Conservation (phyloP, 2,888 invertebrate genomes). For the Hypercompe scribonia region DNA sequence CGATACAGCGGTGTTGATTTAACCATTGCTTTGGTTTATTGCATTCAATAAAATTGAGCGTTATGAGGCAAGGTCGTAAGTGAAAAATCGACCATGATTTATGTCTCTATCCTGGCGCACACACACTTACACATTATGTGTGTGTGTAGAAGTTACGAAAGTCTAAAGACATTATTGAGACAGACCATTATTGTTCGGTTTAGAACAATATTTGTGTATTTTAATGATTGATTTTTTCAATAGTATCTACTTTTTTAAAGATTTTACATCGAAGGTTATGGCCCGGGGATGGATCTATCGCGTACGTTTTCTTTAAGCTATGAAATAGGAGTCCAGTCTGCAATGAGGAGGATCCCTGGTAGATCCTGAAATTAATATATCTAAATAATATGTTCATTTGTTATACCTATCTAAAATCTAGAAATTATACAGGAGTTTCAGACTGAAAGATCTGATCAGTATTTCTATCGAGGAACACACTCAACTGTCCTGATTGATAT, state of each 20-base stretch:
- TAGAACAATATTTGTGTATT: constrained; percentile 22
- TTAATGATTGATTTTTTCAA: constrained; percentile 11
- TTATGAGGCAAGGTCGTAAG: constrained; percentile 86
- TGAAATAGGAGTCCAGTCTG: no score
- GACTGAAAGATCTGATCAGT: not conserved
- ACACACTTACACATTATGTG: no score
- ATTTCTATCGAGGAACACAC: not conserved
- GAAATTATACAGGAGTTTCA: not conserved
- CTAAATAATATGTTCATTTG: no score
- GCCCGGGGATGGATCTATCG: no score
- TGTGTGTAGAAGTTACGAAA: no score
- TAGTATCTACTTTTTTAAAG: not conserved
- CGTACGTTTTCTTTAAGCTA: no score
- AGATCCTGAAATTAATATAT: no score
- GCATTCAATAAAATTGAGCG: constrained; percentile 86
- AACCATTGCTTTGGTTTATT: constrained; percentile 86
- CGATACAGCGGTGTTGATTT: constrained; percentile 85
- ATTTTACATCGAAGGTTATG: not conserved
- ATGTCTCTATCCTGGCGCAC: constrained; percentile 79
- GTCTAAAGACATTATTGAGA: no score
- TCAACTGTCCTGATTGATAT: not conserved
- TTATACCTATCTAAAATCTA: no score
- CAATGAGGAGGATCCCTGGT: no score
- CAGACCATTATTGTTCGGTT: constrained; percentile 33
- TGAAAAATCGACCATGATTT: constrained; percentile 81